Evolutionary conservation across 2,888 invertebrate genomes (phyloP), one percentile per base, ranked within the genome.

Genomic region (Plebejus argus): DNA sequence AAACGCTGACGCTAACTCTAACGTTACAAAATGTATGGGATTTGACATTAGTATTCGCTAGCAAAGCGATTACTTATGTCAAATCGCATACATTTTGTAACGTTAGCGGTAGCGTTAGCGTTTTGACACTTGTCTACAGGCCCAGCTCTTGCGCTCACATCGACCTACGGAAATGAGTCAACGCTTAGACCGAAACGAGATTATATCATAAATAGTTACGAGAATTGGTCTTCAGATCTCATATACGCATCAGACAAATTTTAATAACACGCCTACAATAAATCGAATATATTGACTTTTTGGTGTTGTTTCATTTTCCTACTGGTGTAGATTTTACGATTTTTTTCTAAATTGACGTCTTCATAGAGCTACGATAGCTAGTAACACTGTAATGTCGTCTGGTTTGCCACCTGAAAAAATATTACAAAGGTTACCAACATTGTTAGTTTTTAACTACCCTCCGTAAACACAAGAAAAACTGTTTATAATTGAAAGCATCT

Each of bases 301-400:
- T 92, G 91, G 92, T 88, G 88, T 92, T 88, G 87, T 90, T 88
- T 87, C 89, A 88, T 85, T 82, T 90, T 85, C 84, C 84, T 83
- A 85, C 83, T 82, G 85, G 84, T 83, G 74, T 53, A 74, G 53
- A 49, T 53, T 74, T 23, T 45, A 72, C 72, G 45, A n/a, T 72
- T 49, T 72, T 39, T 35, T 72, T 23, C 45, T 45, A 77, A 77
- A 72, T 72, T 79, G 88, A 91, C 90, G 91, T 89, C 86, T 90
- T 95, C 94, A 96, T 95, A 96, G 96, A 88, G 97, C 97, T 94
- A 99, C 98, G 84, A 98, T 98, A 84, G 99, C 98, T 85, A 99
- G 96, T 87, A 99, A 96, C 90, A 99, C 98, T 87, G 99, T 99
- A 92, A 99, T 99, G 95, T 99, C 99, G 91, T 99, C 99, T 80